These are phyloP conservation scores for Epiblema foenella DNA, from an alignment of 2,888 invertebrate genomes.

Conservation along the genomic window DNA sequence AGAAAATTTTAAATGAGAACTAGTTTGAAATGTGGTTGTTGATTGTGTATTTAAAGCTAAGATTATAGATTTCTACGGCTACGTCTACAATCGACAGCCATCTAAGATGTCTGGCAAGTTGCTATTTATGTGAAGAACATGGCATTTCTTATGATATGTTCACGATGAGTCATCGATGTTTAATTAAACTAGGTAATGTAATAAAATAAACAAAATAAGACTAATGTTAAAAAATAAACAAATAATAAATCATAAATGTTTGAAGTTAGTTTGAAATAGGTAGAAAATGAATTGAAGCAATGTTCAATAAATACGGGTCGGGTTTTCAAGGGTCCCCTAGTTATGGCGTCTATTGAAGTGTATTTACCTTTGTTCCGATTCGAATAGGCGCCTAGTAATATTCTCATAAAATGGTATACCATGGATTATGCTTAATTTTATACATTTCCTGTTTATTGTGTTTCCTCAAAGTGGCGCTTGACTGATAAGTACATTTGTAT, in stretches of 20 bases:
- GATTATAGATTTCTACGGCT: slow-evolving; percentile 49
- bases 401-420: background rate
- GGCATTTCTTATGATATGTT: slow-evolving; percentile 38
- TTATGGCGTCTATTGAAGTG: slow-evolving; percentile 16
- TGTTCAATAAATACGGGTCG: slow-evolving; percentile 17
- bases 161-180: slow-evolving; percentile 38
- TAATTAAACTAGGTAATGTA: slow-evolving; percentile 37
- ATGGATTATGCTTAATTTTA: background rate
- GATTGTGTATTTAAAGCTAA: slow-evolving; percentile 49
- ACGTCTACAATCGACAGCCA: slow-evolving; percentile 36
- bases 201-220: too few relatives aligned
- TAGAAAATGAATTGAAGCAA: slow-evolving; percentile 20
- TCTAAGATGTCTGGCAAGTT: slow-evolving; percentile 35
- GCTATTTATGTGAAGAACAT: slow-evolving; percentile 41
- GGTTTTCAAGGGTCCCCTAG: slow-evolving; percentile 16
- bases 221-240: too few relatives aligned
- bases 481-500: background rate
- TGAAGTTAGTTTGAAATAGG: too few relatives aligned
- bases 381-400: slow-evolving; percentile 14
- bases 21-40: slow-evolving; percentile 48
- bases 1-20: slow-evolving; percentile 49
- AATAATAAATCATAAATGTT: too few relatives aligned
- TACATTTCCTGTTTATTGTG: slow-evolving; percentile 3
- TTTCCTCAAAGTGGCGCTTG: background rate
- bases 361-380: slow-evolving; percentile 10